phyloP scores from a whole-genome alignment of 2,797 vertebrate species.

The Halcyon chelicuti region DNA sequence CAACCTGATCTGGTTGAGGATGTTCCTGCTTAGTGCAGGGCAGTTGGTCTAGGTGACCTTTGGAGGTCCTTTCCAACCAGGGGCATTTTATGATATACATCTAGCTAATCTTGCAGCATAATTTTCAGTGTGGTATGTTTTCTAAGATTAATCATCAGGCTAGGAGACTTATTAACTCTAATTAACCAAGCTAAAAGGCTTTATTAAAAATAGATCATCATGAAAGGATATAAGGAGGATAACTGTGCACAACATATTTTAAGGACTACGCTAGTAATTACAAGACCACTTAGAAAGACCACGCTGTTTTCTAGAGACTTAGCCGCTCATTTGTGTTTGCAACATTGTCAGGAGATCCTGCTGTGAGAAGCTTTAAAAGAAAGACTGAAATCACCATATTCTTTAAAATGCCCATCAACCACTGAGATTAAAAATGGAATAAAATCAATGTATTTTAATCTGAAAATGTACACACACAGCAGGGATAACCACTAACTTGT shows the following conservation, averaged over 20 bases:
- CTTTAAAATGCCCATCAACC: neutral
- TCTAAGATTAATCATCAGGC: conserved; percentile 10
- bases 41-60: too few species aligned
- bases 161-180: conserved; percentile 44
- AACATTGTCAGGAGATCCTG: neutral
- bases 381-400: neutral
- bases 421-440: neutral
- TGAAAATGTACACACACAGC: neutral
- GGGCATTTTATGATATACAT: too few species aligned
- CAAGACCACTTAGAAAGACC: neutral
- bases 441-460: neutral
- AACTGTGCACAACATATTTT: neutral
- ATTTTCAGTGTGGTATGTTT: neutral
- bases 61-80: too few species aligned
- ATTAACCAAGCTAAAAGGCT: conserved; percentile 56
- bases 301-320: neutral
- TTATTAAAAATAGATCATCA: conserved; percentile 61
- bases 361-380: neutral
- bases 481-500: neutral
- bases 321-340: neutral
- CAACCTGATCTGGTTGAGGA: too few species aligned
- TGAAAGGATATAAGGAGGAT: conserved; percentile 12
- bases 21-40: too few species aligned
- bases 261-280: neutral
- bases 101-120: neutral